These are phyloP conservation scores for Oscheius sp. DNA, from an alignment of 2,888 invertebrate genomes.

Conservation along the genomic window DNA sequence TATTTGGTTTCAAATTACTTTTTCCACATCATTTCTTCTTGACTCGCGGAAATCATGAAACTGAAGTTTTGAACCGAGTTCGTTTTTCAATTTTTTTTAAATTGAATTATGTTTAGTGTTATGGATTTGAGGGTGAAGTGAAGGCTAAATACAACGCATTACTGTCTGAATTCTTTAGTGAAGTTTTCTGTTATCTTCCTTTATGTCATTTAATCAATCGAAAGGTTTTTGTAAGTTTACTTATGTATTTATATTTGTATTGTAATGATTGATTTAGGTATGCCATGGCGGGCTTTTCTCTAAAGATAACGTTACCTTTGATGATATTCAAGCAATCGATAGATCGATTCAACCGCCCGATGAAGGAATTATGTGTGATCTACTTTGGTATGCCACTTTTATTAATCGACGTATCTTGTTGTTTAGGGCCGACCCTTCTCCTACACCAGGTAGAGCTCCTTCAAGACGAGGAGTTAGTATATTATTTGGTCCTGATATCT, in stretches of 20 bases:
- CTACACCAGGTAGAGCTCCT: conserved; percentile 86
- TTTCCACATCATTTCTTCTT: conserved; percentile 96
- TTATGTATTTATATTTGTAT: not conserved
- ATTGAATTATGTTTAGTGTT: conserved; percentile 79
- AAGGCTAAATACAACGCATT: conserved; percentile 90
- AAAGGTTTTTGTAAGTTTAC: conserved; percentile 81
- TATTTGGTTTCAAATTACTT: conserved; percentile 94
- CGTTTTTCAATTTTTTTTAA: not conserved
- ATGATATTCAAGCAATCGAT: conserved; percentile 88
- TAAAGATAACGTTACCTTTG: conserved; percentile 90
- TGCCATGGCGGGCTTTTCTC: conserved; percentile 99
- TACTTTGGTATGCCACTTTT: conserved; percentile 97
- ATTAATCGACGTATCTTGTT: no score
- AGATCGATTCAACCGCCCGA: conserved; percentile 96
- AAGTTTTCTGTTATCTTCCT: conserved; percentile 97
- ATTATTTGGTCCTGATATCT: conserved; percentile 96
- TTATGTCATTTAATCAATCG: conserved; percentile 92
- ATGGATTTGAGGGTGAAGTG: conserved; percentile 98
- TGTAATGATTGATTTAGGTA: conserved; percentile 78
- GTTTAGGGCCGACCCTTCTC: conserved; percentile 86
- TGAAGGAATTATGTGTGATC: conserved; percentile 96
- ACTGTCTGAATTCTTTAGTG: conserved; percentile 97
- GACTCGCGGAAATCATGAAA: conserved; percentile 99
- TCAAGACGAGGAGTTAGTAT: conserved; percentile 97
- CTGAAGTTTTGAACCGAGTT: conserved; percentile 88